Evolutionary conservation across 2,797 vertebrate genomes (phyloP), one percentile per base, ranked within the genome.

Genomic region (Remorina albescens): DNA sequence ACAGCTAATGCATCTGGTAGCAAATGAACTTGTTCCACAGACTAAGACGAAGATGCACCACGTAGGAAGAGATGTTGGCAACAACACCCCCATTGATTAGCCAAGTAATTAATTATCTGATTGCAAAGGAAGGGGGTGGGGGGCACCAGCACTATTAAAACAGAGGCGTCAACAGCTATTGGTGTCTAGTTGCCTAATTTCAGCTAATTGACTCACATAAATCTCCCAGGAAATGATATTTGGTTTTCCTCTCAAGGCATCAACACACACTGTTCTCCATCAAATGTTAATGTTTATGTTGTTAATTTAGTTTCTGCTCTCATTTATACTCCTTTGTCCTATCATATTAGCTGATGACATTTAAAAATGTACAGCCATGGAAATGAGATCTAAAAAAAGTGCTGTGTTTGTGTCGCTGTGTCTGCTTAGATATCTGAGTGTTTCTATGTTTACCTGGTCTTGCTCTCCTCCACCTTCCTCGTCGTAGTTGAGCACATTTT

Each of bases 401-500:
- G 15, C 9, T 41, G 7, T 16, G 36, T 50, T 55, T 61, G 26
- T 41, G 41, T 60, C 46, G 13, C 2, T 26, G 46, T 25, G 39
- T 15, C 16, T 16, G 19, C 19, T 46, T 47, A 58, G 76, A 37
- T 26, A 37, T 13, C 59, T 50, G 56, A 13, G 0, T 19, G 10
- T 23, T 2, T 32, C 10, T 12, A 0, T 16, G 53, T 41, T 66
- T 84, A 98, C 96, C 94, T 97, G 96, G 44, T 97, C 96, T 82
- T 96, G 94, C 79, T 97, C 96, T 10, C 96, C 96, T 23, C 96
- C 96, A 1, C 96, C 96, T 90, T 98, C 96, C 88, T 98, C 96
- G 2, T 95, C 95, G 32, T 97, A 97, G 92, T 97, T 96, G 74
- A 97, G 95, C 82, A 96, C 96, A 23, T 96, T 98, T 73, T 98